Conservation (phyloP, 2,113 vertebrate genomes). For the Cairina moschata region DNA sequence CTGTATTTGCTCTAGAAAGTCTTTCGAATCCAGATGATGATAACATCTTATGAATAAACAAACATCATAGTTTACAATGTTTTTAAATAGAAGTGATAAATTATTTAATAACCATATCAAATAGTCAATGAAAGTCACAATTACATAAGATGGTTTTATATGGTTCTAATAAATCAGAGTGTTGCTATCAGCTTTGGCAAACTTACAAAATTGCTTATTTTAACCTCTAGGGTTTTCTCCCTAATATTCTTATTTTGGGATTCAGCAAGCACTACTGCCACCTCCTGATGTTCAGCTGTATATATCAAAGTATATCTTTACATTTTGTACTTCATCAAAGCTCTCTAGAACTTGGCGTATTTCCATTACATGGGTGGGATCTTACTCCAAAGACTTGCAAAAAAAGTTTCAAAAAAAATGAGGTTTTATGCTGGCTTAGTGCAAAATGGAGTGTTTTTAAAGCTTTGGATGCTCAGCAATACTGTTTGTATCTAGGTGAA, state of each 20-base stretch:
- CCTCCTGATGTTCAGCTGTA: constrained; percentile 71
- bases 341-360: neutral
- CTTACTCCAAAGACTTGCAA: neutral
- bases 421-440: neutral
- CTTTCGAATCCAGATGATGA: neutral
- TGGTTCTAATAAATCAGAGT: neutral
- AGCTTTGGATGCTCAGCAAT: neutral
- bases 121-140: neutral
- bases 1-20: neutral
- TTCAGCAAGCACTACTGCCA: constrained; percentile 76
- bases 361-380: neutral
- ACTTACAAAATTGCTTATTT: constrained; percentile 26
- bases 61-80: neutral
- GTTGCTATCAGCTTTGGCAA: neutral
- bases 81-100: constrained; percentile 6
- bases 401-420: neutral
- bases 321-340: neutral
- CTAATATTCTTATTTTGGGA: neutral
- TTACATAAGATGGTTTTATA: neutral
- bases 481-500: neutral
- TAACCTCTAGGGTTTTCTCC: neutral
- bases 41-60: neutral
- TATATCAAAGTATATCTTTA: neutral
- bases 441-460: neutral
- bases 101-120: neutral